A percentile compares a stretch with the other conserved stretches of the same genome.
Evolutionary conservation across 2,113 vertebrate species (phyloP).

Genomic region (Crotalus helleri): DNA sequence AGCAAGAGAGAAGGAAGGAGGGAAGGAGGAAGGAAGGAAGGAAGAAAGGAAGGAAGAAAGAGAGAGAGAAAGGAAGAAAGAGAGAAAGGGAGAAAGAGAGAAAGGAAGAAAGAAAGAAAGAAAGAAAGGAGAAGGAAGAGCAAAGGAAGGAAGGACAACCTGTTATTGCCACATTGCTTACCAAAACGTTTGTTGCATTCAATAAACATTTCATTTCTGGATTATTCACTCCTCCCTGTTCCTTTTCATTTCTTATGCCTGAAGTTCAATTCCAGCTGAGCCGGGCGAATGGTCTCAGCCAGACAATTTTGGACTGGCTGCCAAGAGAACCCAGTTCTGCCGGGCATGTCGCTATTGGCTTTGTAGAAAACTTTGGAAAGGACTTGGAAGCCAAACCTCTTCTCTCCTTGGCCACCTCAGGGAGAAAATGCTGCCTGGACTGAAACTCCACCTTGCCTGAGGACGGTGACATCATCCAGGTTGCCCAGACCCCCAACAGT

Average conservation of each 20-base stretch:
- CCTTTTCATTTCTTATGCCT: background rate
- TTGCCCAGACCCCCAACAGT: background rate
- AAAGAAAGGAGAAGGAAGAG: no score
- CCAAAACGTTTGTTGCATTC: background rate
- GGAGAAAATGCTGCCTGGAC: background rate
- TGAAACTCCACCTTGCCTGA: background rate
- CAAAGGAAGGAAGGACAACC: background rate
- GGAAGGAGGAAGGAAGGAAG: background rate
- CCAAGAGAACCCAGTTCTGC: background rate
- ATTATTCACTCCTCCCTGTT: background rate
- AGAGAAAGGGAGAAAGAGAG: no score
- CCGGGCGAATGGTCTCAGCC: background rate
- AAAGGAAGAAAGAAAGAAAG: no score
- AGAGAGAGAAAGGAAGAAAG: no score
- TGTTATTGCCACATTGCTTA: background rate
- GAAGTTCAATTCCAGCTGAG: background rate
- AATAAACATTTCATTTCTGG: background rate
- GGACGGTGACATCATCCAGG: background rate
- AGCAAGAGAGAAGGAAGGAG: no score
- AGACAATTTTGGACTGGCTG: accelerated
- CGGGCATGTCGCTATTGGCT: background rate
- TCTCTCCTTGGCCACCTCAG: accelerated
- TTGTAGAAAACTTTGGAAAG: background rate
- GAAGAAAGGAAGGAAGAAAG: no score
- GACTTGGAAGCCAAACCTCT: background rate